Base-by-base conservation (phyloP, 2,888 invertebrate genomes). In the Electrophaes corylata region DNA sequence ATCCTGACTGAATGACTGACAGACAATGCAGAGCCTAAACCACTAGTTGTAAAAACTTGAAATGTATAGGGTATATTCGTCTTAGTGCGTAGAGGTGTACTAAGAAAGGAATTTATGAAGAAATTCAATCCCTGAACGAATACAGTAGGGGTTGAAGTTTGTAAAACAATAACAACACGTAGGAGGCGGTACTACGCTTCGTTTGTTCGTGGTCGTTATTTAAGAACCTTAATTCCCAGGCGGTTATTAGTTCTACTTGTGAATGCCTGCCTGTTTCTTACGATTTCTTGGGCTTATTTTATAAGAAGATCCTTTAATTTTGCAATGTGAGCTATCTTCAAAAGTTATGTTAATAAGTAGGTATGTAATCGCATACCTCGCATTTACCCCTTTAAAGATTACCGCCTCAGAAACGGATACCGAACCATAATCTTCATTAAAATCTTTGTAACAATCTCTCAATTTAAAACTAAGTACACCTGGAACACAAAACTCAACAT, bases 381-480 rank as follows among this genome's bases (percentile, higher is more conserved):
- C 33, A 51, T 47, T 57, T 47, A 61, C 55, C 60, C 51, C 49
- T 55, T 58, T 52, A 35, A 56, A 57, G 63, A 63, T 63, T 61
- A 59, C 53, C 40, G 57, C 39, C 46, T 40, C 59, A 59, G 57
- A 66, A 66, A 56, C 63, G 57, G 60, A 66, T 62, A 62, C 63
- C 29, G 47, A 63, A 57, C 55, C 56, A 61, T 64, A 67, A 67
- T 66, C 69, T 70, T 73, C 76, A 73, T 73, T 76, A 72, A 70
- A 76, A 75, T 73, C 69, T 74, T 70, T 68, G 69, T 65, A 71
- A 67, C 70, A 65, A 29, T 59, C 58, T 70, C 71, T 75, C 67
- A 72, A 74, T 77, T 75, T 74, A 59, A 67, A 55, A 48, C 45
- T 48, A 43, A 62, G 46, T 54, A 44, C 66, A 69, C 62, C 67